Conservation (phyloP, 2,888 invertebrate genomes). For the Amiota communis region DNA sequence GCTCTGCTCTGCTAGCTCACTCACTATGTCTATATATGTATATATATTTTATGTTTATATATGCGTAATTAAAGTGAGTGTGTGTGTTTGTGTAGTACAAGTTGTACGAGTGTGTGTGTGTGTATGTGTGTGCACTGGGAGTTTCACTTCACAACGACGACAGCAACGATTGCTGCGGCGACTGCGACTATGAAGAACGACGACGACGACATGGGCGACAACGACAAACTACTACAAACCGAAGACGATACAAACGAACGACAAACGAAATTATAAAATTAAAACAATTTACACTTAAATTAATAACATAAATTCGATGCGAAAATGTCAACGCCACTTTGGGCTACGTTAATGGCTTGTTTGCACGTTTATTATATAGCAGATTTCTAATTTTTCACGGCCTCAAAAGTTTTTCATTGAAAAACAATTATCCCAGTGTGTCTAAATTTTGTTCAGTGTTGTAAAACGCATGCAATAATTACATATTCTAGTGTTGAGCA, state of each 20-base stretch:
- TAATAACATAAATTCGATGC: not conserved
- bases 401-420: conserved; percentile 26
- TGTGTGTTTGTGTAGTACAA: not conserved
- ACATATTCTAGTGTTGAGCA: not conserved
- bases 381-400: conserved; percentile 3
- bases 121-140: conserved; percentile 45
- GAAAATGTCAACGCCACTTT: conserved; percentile 8
- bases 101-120: conserved; percentile 23
- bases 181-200: not conserved
- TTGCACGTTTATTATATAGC: not conserved
- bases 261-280: conserved; percentile 36
- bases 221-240: conserved; percentile 4
- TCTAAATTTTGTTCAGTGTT: conserved; percentile 2
- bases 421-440: conserved; percentile 30
- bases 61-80: not conserved
- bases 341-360: conserved; percentile 10
- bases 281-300: not conserved
- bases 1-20: too few species aligned
- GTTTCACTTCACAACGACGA: conserved; percentile 53
- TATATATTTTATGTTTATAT: too few species aligned
- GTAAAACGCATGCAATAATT: not conserved
- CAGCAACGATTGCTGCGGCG: conserved; percentile 29
- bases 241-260: not conserved
- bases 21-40: too few species aligned
- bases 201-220: conserved; percentile 30